A percentile compares a stretch with the other conserved stretches of the same genome.
Conservation (phyloP, 2,797 vertebrate genomes). For the Chiroxiphia lanceolata region DNA sequence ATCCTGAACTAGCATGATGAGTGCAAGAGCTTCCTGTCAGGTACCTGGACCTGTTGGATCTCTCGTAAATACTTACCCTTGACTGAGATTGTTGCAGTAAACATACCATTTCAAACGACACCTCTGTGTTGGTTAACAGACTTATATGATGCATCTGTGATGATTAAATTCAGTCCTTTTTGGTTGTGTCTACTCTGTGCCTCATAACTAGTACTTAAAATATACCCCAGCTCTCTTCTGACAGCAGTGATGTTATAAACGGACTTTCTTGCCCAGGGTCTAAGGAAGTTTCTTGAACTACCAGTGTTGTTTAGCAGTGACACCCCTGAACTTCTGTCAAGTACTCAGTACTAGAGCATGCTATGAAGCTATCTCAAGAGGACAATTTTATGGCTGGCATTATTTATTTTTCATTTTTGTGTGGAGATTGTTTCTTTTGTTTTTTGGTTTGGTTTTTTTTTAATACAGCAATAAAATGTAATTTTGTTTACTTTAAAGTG, state of each 20-base stretch:
- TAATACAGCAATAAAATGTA: neutral
- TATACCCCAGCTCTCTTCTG: neutral
- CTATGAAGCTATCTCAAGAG: neutral
- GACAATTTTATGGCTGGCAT: neutral
- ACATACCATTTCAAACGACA: neutral
- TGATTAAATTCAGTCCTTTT: neutral
- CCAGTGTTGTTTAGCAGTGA: neutral
- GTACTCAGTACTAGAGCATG: neutral
- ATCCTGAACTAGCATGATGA: neutral
- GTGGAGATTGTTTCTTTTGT: neutral
- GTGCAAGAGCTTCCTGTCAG: neutral
- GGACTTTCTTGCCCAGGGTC: neutral
- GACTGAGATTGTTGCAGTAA: neutral
- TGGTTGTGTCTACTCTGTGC: neutral
- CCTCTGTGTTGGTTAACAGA: neutral
- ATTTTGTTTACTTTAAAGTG: neutral
- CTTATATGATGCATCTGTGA: neutral
- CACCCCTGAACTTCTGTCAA: neutral
- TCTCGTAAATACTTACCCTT: neutral
- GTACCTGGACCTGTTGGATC: accelerated
- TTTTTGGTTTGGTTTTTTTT: neutral
- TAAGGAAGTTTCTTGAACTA: neutral
- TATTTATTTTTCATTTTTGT: neutral
- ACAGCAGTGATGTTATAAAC: neutral
- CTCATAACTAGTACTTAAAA: neutral